Evolutionary conservation across 2,113 vertebrate genomes (phyloP).

Genomic region (Henicopernis longicauda): DNA sequence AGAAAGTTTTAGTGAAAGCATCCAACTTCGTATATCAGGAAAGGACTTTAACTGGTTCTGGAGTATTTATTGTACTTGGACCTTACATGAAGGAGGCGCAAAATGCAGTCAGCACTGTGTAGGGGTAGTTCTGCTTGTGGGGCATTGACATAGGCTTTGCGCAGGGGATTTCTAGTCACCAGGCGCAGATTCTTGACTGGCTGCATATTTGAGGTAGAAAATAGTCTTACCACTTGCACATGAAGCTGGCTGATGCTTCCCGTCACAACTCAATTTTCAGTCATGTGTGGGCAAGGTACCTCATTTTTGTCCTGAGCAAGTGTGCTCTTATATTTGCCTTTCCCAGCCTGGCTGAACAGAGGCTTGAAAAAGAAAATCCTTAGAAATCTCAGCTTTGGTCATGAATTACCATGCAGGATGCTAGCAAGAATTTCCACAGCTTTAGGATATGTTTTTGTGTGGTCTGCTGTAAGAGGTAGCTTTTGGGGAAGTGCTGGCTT

Average conservation of each 20-base stretch:
- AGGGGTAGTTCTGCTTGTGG: background rate
- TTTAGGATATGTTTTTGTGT: background rate
- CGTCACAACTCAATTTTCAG: background rate
- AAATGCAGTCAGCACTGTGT: rapidly evolving
- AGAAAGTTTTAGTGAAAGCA: background rate
- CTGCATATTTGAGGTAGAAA: background rate
- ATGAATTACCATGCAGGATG: background rate
- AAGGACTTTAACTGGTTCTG: background rate
- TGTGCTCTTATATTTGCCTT: background rate
- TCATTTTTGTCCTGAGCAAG: background rate
- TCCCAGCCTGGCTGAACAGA: background rate
- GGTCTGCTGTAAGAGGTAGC: background rate
- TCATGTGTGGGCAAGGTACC: background rate
- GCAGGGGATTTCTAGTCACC: background rate
- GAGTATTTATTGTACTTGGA: background rate
- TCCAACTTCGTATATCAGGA: background rate
- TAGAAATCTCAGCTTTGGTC: background rate
- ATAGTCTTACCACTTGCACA: background rate
- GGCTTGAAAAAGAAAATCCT: background rate
- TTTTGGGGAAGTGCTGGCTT: background rate
- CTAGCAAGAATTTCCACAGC: background rate
- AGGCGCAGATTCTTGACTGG: background rate
- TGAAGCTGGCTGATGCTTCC: background rate
- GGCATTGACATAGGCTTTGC: background rate
- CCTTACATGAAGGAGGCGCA: background rate